Conservation (phyloP, 2,888 invertebrate species). For the Charanyca ferruginea region DNA sequence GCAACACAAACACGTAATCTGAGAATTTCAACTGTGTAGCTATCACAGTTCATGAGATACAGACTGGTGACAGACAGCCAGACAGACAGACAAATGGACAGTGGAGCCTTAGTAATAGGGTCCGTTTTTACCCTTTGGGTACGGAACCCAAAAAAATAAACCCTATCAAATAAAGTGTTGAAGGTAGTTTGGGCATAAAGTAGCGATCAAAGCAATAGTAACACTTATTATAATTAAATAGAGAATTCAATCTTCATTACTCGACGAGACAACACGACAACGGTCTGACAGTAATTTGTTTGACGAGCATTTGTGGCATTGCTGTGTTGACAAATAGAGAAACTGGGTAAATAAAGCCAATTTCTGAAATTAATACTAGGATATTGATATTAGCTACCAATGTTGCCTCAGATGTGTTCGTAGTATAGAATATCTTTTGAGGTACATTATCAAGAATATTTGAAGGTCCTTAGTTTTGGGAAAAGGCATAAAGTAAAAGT, state of each 20-base stretch:
- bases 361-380: slow-evolving; percentile 16
- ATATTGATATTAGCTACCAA: slow-evolving; percentile 9
- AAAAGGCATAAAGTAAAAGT: neutral
- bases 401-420: slow-evolving; percentile 4
- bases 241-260: slow-evolving; percentile 25
- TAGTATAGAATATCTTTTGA: neutral
- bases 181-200: neutral
- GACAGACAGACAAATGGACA: too few relatives aligned
- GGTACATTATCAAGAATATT: neutral
- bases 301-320: neutral
- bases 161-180: too few relatives aligned
- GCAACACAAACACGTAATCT: too few relatives aligned
- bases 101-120: too few relatives aligned
- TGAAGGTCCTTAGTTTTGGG: neutral
- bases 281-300: slow-evolving; percentile 19
- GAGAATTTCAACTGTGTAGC: too few relatives aligned
- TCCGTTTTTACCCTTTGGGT: too few relatives aligned
- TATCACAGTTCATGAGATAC: too few relatives aligned
- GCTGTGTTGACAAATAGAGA: slow-evolving; percentile 2
- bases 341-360: neutral
- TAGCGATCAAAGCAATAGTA: neutral
- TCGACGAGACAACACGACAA: neutral
- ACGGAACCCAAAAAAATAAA: too few relatives aligned
- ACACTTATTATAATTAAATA: neutral
- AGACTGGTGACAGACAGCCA: too few relatives aligned